These are phyloP conservation scores for Labrus mixtus DNA, from an alignment of 2,113 vertebrate species.

Conservation along the genomic window DNA sequence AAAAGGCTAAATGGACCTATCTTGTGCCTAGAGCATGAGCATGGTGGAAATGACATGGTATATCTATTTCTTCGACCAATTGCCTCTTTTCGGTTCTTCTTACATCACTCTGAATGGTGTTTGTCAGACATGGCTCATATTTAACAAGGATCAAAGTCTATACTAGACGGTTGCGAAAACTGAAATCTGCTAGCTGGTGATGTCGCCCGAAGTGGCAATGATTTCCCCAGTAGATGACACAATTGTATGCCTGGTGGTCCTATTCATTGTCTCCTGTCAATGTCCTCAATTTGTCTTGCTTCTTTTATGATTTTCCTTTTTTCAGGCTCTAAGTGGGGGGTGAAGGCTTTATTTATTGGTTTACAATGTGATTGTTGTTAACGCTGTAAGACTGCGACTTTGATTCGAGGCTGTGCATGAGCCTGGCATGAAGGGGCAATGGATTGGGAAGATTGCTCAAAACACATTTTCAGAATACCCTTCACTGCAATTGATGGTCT, in stretches of 20 bases:
- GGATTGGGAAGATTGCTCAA: background rate
- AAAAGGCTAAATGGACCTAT: background rate
- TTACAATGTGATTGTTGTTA: conserved; percentile 26
- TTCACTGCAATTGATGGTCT: conserved; percentile 4
- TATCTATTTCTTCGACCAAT: background rate
- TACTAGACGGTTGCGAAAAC: background rate
- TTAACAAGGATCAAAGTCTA: background rate
- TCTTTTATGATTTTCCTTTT: conserved; percentile 19
- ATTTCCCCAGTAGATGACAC: background rate
- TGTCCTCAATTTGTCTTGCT: conserved; percentile 1
- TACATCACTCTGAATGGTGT: background rate
- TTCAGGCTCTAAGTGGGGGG: background rate
- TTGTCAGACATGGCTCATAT: background rate
- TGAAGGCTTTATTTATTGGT: conserved; percentile 23
- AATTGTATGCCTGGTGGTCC: background rate
- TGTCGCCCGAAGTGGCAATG: background rate
- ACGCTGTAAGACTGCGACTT: conserved; percentile 12
- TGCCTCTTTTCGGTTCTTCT: conserved; percentile 2
- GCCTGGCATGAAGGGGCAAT: background rate
- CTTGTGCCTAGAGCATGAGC: background rate
- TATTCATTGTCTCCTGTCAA: background rate
- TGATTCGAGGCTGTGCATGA: conserved; percentile 39
- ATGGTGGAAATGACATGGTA: background rate
- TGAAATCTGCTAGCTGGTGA: background rate
- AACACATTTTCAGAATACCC: conserved; percentile 34